Evolutionary conservation across 2,888 invertebrate species (phyloP), one percentile per base, ranked within the genome.

Genomic region (Drosophila histrio): DNA sequence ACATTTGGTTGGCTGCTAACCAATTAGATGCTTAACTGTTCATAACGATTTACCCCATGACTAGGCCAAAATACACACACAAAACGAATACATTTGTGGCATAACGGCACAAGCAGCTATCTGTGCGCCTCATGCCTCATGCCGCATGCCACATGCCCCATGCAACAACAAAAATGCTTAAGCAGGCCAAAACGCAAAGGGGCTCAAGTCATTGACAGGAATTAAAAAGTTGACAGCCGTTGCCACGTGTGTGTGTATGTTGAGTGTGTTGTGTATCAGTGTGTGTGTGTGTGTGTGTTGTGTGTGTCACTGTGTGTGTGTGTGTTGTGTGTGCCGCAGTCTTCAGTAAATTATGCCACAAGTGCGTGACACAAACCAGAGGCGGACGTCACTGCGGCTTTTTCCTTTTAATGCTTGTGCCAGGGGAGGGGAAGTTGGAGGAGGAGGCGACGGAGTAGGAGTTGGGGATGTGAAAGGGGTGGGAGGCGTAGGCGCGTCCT

Each of bases 301-400:
- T 22, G 38, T 30, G 43, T 15, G 36, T 46, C n/a, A n/a, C n/a
- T 36, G 36, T 52, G 49, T 49, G 21, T 36, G 34, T 49, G 41
- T 49, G 17, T 39, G n/a, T 47, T 54, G 17, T 57, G 53, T 53
- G 30, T 53, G 60, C 57, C 63, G 79, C 72, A 75, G 72, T 83
- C 60, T 56, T 71, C 63, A 84, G 81, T 83, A 83, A 83, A 81
- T 83, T 87, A 83, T 83, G 81, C 84, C 84, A 75, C 81, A 84
- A 83, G 85, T 87, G 83, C 83, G 83, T 83, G 83, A 83, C 85
- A 82, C 75, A 79, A 78, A 69, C 79, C 66, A 61, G 44, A 58
- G 62, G 56, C 59, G 68, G 41, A 36, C 39, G 50, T 49, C 26
- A 74, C 44, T 65, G 71, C 75, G 72, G 75, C 53, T 50, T 65